Base-by-base conservation (phyloP, 1,140 invertebrate genomes). In the Drosophila oshimai region DNA sequence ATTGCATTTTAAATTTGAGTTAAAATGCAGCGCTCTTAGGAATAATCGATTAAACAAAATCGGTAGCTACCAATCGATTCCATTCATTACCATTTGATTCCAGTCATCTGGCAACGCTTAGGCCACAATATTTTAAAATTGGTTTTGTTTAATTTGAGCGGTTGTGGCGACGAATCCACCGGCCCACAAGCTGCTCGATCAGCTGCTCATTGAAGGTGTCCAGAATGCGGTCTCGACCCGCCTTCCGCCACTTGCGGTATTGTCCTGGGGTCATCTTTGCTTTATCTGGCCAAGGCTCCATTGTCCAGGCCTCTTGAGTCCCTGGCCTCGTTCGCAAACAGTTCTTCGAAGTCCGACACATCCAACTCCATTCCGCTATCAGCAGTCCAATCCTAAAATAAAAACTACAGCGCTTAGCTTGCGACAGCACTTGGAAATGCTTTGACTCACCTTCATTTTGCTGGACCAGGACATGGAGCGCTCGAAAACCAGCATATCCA, bases 151-250 rank as follows among this genome's bases (percentile, higher is more conserved):
- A 9, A 2, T 22, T 15, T 6, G 1, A n/a, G 29, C 61, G 81
- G 37, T 89, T 88, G 22, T 90, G 39, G 1, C 79, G 79, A 0
- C 76, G 72, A 49, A 90, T 22, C 88, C 88, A 90, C 2, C 45
- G 49, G 6, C 88, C 89, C 7, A 90, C 84, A 36, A 87, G 73
- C 10, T 64, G 42, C 20, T 90, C 80, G 6, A 90, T 90, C 45
- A 89, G 75, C 20, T 80, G 41, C 4, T 50, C 53, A 57, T 90
- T 84, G 26, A 90, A 90, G 6, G 89, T 90, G 29, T 83, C 72
- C 0, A 90, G 44, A 17, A 90, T 74, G 6, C 69, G 65, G 22
- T 90, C 79, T 4, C 90, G 22, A 0, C 89, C 89, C 4, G 89
- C 68, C 26, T 67, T 73, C 15, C 74, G 74, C 77, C 76, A 79